phyloP scores from a whole-genome alignment of 2,888 invertebrate genomes.

The Apomyelois bistriatella region DNA sequence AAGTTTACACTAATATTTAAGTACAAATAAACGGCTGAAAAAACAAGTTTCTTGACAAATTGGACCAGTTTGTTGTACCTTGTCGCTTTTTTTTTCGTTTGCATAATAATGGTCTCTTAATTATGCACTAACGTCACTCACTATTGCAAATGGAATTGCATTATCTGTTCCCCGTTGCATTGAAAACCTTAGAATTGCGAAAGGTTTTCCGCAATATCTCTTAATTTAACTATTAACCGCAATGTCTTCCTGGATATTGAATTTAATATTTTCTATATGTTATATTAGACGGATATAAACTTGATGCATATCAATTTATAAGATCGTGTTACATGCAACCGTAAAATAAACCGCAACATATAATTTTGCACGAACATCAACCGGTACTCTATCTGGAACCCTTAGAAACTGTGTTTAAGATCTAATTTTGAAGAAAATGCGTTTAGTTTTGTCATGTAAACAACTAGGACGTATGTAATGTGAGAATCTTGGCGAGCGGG shows the following conservation, averaged over 20 bases:
- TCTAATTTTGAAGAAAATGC: slow-evolving; percentile 29
- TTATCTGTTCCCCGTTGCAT: background rate
- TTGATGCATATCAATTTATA: slow-evolving; percentile 28
- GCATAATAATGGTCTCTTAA: background rate
- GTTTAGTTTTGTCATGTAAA: slow-evolving; percentile 33
- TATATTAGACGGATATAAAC: slow-evolving; percentile 26
- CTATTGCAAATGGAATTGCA: background rate
- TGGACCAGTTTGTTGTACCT: background rate
- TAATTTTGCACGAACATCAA: slow-evolving; percentile 20
- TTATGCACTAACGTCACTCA: background rate
- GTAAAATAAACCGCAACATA: slow-evolving; percentile 37
- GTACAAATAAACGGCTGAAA: background rate
- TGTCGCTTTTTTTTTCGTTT: background rate
- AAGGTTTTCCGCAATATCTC: background rate
- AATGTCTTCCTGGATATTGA: slow-evolving; percentile 20
- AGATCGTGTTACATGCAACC: slow-evolving; percentile 38
- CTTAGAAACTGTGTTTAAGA: slow-evolving; percentile 33
- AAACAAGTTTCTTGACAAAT: background rate
- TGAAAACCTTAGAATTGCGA: background rate
- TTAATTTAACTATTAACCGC: background rate
- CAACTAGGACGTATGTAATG: slow-evolving; percentile 41
- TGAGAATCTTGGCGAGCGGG: slow-evolving; percentile 50
- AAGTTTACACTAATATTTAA: no score
- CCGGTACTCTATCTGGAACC: slow-evolving; percentile 22
- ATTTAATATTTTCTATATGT: slow-evolving; percentile 4